Conservation (phyloP, 2,888 invertebrate species). For the Acrobasis repandana region DNA sequence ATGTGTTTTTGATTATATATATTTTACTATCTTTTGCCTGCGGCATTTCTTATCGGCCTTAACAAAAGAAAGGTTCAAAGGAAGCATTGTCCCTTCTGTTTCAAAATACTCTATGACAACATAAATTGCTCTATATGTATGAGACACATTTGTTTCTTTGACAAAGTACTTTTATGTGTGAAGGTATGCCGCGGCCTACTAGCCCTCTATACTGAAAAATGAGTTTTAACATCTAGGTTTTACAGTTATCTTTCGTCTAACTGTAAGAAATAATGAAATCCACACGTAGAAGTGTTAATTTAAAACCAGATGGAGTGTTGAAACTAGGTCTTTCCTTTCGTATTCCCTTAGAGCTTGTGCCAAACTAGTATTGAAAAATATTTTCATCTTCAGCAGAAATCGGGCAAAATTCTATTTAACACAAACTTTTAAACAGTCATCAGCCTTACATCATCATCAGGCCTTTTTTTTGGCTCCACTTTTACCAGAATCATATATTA, state of each 20-base stretch:
- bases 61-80: too few relatives aligned
- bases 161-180: constrained; percentile 57
- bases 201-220: constrained; percentile 19
- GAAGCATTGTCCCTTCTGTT: constrained; percentile 33
- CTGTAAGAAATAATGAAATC: constrained; percentile 53
- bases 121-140: constrained; percentile 51
- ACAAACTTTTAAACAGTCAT: too few relatives aligned
- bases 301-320: constrained; percentile 50
- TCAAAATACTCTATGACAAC: constrained; percentile 38
- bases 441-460: too few relatives aligned
- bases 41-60: too few relatives aligned
- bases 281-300: constrained; percentile 55
- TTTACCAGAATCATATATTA: too few relatives aligned
- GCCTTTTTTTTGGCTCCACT: too few relatives aligned
- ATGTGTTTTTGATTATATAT: too few relatives aligned
- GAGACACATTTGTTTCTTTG: constrained; percentile 59
- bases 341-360: not conserved
- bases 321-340: constrained; percentile 33
- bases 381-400: too few relatives aligned
- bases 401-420: too few relatives aligned
- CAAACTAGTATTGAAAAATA: too few relatives aligned
- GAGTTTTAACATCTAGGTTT: constrained; percentile 22
- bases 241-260: constrained; percentile 21
- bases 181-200: constrained; percentile 45
- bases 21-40: too few relatives aligned